Percentiles rank a stretch among this genome's conserved stretches.
These are phyloP conservation scores for Hyppa rectilinea DNA, from an alignment of 2,888 invertebrate species.

Conservation along the genomic window DNA sequence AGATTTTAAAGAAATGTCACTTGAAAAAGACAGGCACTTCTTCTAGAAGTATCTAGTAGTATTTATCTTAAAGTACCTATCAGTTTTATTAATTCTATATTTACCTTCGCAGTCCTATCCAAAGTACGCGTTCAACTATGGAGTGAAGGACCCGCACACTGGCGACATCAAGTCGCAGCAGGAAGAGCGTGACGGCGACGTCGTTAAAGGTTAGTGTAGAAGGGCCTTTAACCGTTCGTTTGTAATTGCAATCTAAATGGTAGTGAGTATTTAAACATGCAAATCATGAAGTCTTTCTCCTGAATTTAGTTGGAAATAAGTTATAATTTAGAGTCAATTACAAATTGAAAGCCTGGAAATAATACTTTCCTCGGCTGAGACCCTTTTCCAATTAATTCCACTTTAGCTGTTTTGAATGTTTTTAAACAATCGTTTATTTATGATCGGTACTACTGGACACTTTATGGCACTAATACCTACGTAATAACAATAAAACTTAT, in stretches of 20 bases:
- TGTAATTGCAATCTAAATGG: background rate
- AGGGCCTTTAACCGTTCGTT: conserved; percentile 2
- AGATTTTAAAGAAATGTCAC: too few relatives aligned
- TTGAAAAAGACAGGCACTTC: too few relatives aligned
- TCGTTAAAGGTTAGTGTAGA: conserved; percentile 91
- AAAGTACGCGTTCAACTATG: conserved; percentile 93
- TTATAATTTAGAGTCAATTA: background rate
- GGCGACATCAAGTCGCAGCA: conserved; percentile 94
- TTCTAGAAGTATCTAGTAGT: too few relatives aligned
- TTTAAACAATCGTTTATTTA: background rate
- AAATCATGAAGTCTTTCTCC: background rate
- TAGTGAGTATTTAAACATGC: background rate
- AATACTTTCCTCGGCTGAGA: background rate
- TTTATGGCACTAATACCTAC: too few relatives aligned
- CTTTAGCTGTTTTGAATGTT: background rate
- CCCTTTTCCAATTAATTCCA: background rate
- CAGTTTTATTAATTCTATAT: too few relatives aligned
- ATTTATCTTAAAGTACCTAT: too few relatives aligned
- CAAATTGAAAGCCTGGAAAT: background rate
- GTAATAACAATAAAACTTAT: too few relatives aligned
- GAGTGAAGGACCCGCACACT: conserved; percentile 93
- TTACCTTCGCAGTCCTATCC: conserved; percentile 90
- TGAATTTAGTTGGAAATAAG: background rate
- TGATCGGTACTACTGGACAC: background rate
- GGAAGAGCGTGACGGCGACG: conserved; percentile 93